phyloP scores from a whole-genome alignment of 2,797 vertebrate species.

The Phrynocephalus guinanensis region DNA sequence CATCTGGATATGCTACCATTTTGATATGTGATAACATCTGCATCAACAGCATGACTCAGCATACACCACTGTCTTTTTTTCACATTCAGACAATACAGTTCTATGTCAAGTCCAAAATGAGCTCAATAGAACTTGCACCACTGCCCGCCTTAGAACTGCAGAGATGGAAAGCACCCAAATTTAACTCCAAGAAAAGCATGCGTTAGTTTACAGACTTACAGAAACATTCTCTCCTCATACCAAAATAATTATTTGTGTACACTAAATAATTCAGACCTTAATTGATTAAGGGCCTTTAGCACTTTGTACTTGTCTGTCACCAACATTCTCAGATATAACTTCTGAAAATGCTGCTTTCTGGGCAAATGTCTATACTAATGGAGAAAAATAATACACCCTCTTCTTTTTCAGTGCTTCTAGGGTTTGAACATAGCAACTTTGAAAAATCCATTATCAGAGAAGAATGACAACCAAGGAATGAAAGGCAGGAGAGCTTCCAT shows the following conservation, averaged over 20 bases:
- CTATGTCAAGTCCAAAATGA: not conserved
- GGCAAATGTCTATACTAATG: not conserved
- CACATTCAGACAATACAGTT: not conserved
- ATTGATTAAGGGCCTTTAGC: not conserved
- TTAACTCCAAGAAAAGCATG: not conserved
- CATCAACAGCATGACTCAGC: too few species aligned
- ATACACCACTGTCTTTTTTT: not conserved
- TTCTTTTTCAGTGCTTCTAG: too few species aligned
- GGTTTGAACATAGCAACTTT: not conserved
- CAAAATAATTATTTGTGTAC: not conserved
- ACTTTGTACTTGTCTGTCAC: not conserved
- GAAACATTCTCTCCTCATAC: not conserved
- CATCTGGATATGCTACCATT: too few species aligned
- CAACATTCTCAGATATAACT: not conserved
- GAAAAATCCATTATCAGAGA: not conserved
- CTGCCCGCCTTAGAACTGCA: too few species aligned
- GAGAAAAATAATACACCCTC: too few species aligned
- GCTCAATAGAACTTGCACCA: not conserved
- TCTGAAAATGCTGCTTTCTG: not conserved
- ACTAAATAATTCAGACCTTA: not conserved
- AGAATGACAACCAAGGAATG: not conserved
- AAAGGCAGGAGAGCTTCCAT: not conserved
- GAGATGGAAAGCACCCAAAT: not conserved
- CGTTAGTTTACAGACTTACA: not conserved
- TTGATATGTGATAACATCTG: not conserved